Evolutionary conservation across 2,888 invertebrate genomes (phyloP).

Genomic region (Macrosoma leucophasiata): DNA sequence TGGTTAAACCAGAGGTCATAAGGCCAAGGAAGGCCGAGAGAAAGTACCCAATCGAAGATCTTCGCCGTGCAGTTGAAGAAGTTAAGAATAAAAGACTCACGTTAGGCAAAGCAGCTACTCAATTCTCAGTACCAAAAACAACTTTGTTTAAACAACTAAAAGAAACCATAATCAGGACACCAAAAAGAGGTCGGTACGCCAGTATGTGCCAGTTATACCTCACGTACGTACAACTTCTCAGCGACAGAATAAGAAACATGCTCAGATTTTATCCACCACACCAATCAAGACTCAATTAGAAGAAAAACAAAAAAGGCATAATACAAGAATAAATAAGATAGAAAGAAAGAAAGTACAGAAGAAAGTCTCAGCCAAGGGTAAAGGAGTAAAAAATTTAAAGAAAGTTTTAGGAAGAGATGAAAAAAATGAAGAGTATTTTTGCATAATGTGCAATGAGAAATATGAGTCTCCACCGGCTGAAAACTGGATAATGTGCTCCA

Average conservation of each 20-base stretch:
- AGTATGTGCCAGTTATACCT: no score
- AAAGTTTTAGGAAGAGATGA: not conserved
- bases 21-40: no score
- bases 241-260: conserved; percentile 5
- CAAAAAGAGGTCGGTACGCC: conserved; percentile 4
- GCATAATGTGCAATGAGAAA: conserved; percentile 9
- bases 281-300: conserved; percentile 8
- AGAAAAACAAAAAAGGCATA: no score
- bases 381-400: conserved; percentile 4
- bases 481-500: conserved; percentile 14
- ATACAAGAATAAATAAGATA: no score
- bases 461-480: conserved; percentile 7
- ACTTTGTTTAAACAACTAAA: conserved; percentile 6
- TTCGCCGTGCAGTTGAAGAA: conserved; percentile 4
- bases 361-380: no score
- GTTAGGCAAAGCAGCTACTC: no score
- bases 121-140: conserved; percentile 6
- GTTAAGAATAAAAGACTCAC: no score
- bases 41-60: not conserved
- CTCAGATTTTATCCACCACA: conserved; percentile 6
- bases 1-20: no score
- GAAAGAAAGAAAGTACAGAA: no score
- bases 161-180: conserved; percentile 2
- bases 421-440: conserved; percentile 10
- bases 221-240: not conserved